Evolutionary conservation across 2,888 invertebrate species (phyloP), one percentile per base, ranked within the genome.

Genomic region (Cantharis flavilabris): DNA sequence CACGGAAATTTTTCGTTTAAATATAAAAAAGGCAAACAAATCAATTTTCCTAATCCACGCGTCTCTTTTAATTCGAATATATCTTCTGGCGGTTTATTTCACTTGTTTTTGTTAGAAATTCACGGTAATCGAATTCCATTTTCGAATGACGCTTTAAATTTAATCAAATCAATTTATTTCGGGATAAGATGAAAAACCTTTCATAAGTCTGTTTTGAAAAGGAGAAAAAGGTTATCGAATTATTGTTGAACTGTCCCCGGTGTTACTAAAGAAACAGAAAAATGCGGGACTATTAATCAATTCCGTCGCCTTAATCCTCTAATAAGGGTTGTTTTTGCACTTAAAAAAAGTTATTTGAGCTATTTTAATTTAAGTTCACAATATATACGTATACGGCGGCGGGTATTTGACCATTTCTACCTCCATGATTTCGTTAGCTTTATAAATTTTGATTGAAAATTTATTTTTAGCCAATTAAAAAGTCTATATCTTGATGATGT

Each of bases 201-300:
- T 67, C 23, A 67, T 67, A 67, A 67, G 65, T 23, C 23, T 67
- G 23, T 67, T 67, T 67, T 67, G 65, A 67, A 67, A 67, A 26
- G 65, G 26, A 67, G 65, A 67, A 62, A 69, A 65, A 70, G 75
- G 75, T 75, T 75, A 75, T 75, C 75, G 70, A 70, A 75, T 71
- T 75, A 71, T 75, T 65, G 64, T 64, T 75, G 64, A 64, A 20
- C 33, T 74, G 74, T 62, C 28, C 49, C 64, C 63, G 70, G 65
- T 65, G 70, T 70, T 75, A 23, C 33, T 30, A 64, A 71, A 70
- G 67, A 64, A 72, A 65, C 49, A 64, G 70, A 76, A 76, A 76
- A 76, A 73, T 76, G 71, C 30, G 76, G 30, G 62, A 33, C 76
- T 23, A 77, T 77, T 77, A 77, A 75, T 77, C 77, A 75, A 75